These are phyloP conservation scores for Paracentrotus lividus DNA, from an alignment of 53 echinoderm and acorn worm species.

Conservation along the genomic window DNA sequence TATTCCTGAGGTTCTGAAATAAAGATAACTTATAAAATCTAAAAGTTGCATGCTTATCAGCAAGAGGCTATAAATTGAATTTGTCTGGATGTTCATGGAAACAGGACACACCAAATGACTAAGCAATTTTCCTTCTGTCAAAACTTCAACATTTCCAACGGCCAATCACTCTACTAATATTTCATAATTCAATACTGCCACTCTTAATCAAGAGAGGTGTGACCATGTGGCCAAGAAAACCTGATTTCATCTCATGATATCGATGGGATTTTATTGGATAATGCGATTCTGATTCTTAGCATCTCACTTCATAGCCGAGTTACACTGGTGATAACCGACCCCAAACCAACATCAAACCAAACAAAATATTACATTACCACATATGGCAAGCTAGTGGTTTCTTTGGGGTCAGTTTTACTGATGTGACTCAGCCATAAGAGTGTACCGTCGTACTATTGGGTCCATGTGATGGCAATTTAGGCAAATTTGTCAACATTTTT, in stretches of 20 bases:
- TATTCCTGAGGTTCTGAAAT: not conserved
- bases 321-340: too few species aligned
- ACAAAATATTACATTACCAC: too few species aligned
- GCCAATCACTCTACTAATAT: conserved; percentile 24
- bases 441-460: not conserved
- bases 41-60: not conserved
- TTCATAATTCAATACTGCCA: conserved; percentile 38
- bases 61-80: not conserved
- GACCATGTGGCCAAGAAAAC: conserved; percentile 29
- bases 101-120: conserved; percentile 28
- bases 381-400: too few species aligned
- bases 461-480: conserved; percentile 19
- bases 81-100: conserved; percentile 39
- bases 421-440: not conserved
- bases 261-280: conserved; percentile 14
- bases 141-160: not conserved
- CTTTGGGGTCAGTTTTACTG: too few species aligned
- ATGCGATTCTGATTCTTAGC: conserved; percentile 7
- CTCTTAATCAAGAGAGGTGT: conserved; percentile 35
- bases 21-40: not conserved
- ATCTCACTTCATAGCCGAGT: too few species aligned
- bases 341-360: too few species aligned
- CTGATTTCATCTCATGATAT: not conserved
- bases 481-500: conserved; percentile 21
- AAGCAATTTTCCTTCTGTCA: conserved; percentile 36